These are phyloP conservation scores for Cichladusa arquata DNA, from an alignment of 2,113 vertebrate species.

Conservation along the genomic window DNA sequence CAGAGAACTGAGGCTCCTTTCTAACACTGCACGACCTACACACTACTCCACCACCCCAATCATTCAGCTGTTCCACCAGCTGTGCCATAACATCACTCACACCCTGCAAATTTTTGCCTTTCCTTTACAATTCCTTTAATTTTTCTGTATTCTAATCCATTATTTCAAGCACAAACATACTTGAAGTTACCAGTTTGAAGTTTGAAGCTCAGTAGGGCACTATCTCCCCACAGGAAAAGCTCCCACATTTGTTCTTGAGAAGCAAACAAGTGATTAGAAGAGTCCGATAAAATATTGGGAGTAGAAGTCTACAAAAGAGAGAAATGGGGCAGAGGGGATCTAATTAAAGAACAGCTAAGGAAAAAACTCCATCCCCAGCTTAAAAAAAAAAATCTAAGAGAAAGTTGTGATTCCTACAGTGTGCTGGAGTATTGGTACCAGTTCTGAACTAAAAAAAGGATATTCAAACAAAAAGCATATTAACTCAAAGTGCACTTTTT, in stretches of 20 bases:
- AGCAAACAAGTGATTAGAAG: neutral
- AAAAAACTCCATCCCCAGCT: neutral
- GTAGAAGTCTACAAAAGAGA: neutral
- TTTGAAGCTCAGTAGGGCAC: neutral
- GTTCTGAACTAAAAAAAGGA: slow-evolving; percentile 54
- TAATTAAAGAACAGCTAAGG: neutral
- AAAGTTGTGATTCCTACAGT: neutral
- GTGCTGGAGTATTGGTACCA: neutral
- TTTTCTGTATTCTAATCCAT: neutral
- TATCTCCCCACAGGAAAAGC: neutral
- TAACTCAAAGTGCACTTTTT: slow-evolving; percentile 75
- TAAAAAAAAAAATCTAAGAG: slow-evolving; percentile 11
- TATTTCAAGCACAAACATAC: neutral
- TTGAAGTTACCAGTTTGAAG: neutral
- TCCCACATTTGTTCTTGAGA: neutral
- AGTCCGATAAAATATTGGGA: neutral
- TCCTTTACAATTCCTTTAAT: neutral
- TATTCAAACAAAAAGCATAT: slow-evolving; percentile 67
- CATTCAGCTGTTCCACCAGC: neutral
- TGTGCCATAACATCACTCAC: neutral
- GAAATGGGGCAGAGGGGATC: neutral
- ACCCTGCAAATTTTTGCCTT: neutral
- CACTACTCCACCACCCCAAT: neutral
- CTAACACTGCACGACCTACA: neutral
- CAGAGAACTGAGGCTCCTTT: neutral